A percentile compares a stretch with the other conserved stretches of the same genome.
phyloP scores from a whole-genome alignment of 2,888 invertebrate genomes.

The Eulithis prunata region DNA sequence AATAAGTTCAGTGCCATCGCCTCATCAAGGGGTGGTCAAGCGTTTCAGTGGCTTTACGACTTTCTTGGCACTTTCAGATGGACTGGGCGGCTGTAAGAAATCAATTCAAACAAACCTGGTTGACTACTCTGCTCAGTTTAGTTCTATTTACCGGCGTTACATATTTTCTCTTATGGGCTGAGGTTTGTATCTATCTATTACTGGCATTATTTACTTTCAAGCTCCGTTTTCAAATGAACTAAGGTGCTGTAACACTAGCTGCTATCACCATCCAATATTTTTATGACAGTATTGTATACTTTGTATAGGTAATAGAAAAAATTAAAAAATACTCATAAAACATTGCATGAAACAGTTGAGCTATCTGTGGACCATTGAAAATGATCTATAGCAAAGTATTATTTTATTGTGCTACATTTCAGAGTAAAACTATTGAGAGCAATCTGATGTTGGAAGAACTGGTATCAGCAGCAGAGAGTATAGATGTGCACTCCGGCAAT shows the following conservation, averaged over 20 bases:
- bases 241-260: too few relatives aligned
- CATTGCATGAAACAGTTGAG: too few relatives aligned
- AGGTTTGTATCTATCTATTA: constrained; percentile 81
- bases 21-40: too few relatives aligned
- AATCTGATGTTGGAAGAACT: constrained; percentile 92
- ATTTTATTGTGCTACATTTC: constrained; percentile 34
- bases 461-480: constrained; percentile 74
- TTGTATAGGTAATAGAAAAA: too few relatives aligned
- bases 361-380: too few relatives aligned
- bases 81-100: constrained; percentile 70
- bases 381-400: too few relatives aligned
- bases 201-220: background rate
- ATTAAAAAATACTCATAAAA: too few relatives aligned
- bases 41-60: background rate
- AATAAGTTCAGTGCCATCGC: too few relatives aligned
- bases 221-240: too few relatives aligned
- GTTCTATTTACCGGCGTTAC: constrained; percentile 87
- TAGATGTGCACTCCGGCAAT: constrained; percentile 89
- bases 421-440: constrained; percentile 92
- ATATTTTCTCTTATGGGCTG: constrained; percentile 92
- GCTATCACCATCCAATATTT: too few relatives aligned
- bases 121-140: constrained; percentile 88
- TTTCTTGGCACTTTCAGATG: constrained; percentile 53
- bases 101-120: constrained; percentile 88
- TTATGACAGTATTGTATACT: too few relatives aligned